These are phyloP conservation scores for Tympanuchus pallidicinctus DNA, from an alignment of 2,113 vertebrate species.

Conservation along the genomic window DNA sequence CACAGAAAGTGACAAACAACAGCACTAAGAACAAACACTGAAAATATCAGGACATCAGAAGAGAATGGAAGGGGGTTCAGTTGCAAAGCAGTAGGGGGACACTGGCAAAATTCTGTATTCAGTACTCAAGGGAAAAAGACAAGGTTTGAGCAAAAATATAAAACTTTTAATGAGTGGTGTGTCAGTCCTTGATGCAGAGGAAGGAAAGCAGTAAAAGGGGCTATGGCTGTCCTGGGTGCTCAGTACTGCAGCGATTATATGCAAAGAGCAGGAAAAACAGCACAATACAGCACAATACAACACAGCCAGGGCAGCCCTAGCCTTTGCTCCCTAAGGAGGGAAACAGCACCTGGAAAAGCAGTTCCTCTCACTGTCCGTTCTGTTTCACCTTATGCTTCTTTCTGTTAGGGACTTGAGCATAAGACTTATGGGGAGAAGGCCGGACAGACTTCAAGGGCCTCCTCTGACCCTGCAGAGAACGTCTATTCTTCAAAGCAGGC, in stretches of 20 bases:
- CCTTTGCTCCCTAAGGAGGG: background rate
- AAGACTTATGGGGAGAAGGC: background rate
- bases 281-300: background rate
- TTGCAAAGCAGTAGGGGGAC: background rate
- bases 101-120: background rate
- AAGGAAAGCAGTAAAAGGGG: background rate
- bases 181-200: background rate
- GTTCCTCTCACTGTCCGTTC: constrained; percentile 18
- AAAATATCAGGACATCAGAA: background rate
- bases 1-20: background rate
- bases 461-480: constrained; percentile 24
- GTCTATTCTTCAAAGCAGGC: constrained; percentile 33
- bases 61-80: background rate
- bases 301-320: background rate
- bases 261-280: background rate
- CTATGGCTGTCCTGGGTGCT: background rate
- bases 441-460: constrained; percentile 33
- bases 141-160: background rate
- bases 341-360: background rate
- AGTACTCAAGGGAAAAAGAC: background rate
- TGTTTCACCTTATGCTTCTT: constrained; percentile 59
- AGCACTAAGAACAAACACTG: background rate
- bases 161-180: constrained; percentile 52
- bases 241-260: background rate
- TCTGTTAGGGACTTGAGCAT: background rate